phyloP scores from a whole-genome alignment of 2,113 vertebrate species.

The Sylvia atricapilla region DNA sequence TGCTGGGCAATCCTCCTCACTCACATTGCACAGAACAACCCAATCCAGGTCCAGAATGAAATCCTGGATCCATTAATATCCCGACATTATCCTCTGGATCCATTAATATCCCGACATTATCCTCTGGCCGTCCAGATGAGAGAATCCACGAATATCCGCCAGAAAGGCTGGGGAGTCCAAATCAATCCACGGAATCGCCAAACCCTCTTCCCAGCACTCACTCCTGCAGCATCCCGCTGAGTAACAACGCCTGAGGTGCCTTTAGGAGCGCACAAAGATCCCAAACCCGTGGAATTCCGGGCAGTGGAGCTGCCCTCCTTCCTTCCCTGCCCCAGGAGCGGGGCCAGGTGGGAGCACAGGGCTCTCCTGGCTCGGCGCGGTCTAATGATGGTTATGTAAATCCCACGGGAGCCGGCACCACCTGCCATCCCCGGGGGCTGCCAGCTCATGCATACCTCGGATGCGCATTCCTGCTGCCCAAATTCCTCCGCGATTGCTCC shows the following conservation, averaged over 20 bases:
- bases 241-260: not conserved
- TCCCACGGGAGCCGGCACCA: not conserved
- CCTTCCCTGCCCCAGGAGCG: not conserved
- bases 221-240: not conserved
- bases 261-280: not conserved
- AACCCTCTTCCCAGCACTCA: not conserved
- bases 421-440: constrained; percentile 29
- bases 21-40: fast-evolving
- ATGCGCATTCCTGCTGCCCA: constrained; percentile 47
- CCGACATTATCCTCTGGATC: not conserved
- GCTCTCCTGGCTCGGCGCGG: not conserved
- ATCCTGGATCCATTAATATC: not conserved
- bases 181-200: not conserved
- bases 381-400: constrained; percentile 14
- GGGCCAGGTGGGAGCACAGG: not conserved
- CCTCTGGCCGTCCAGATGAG: not conserved
- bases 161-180: not conserved
- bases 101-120: not conserved
- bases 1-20: not conserved
- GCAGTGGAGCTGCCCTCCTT: not conserved
- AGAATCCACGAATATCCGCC: not conserved
- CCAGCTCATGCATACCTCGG: constrained; percentile 33
- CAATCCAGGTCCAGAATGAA: not conserved
- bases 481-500: not conserved
- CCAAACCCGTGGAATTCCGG: not conserved